Base-by-base conservation (phyloP, 2,113 vertebrate genomes). In the Ammodytes marinus region DNA sequence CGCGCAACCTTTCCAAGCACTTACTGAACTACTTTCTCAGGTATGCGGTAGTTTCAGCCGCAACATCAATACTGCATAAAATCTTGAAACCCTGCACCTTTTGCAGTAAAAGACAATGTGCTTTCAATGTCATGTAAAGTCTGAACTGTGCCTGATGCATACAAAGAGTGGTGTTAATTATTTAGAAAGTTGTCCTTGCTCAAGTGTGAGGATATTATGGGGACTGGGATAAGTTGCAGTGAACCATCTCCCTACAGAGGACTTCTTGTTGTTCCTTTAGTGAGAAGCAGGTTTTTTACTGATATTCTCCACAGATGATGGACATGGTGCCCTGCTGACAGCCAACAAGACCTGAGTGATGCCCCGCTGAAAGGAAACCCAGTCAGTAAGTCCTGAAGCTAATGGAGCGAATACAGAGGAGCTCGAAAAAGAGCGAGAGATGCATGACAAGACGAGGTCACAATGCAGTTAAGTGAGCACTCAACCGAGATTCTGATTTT, bases 321-420 rank as follows among this genome's bases (percentile, higher is more conserved):
- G 65, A 74, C 65, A 60, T 17, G 60, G 35, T 10, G 14, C 27
- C 50, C 19, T 42, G 47, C 42, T 74, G 64, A 68, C 69, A 74
- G 61, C 70, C 55, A 69, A 82, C 74, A 71, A 73, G 58, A 43
- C 53, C 77, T 69, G 77, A 78, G 78, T 74, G 60, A 84, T 87
- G 60, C 60, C 19, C 27, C 39, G 19, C 9, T 17, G 52, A 82
- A 80, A 75, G 53, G 39, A 78, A 87, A 77, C 55, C 43, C 54
- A 45, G 65, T 39, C 78, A 64, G 9, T 76, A 42, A 54, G 52
- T 79, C 85, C 68, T 68, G 27, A 60, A 84, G 58, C 57, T 72
- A 77, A 79, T 83, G 83, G 78, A 84, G 64, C 67, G 53, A 76
- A 86, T 80, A 80, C 53, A 80, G 14, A 17, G 0, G 2, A 74